Percentiles rank a stretch among this genome's conserved stretches.
phyloP scores from a whole-genome alignment of 2,888 invertebrate species.

The Lasioglossum leucozonium region DNA sequence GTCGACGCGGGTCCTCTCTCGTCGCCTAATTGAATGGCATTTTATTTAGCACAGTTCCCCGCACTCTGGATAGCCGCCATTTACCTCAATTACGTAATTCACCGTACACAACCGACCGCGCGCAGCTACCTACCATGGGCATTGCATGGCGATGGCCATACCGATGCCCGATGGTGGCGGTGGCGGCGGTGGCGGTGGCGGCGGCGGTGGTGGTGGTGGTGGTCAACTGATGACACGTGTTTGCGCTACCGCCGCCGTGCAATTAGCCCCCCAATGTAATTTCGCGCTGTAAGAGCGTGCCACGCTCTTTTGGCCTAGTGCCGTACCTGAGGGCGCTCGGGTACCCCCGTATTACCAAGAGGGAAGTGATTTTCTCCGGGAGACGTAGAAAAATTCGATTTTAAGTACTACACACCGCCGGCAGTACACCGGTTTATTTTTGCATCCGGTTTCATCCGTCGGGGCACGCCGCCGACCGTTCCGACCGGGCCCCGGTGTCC shows the following conservation, averaged over 20 bases:
- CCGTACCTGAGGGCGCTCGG: constrained; percentile 68
- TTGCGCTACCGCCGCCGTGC: constrained; percentile 80
- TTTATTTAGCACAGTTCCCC: constrained; percentile 82
- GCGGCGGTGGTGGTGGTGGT: constrained; percentile 68
- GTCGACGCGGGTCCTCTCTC: constrained; percentile 71
- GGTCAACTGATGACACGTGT: constrained; percentile 81
- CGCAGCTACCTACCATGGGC: constrained; percentile 71
- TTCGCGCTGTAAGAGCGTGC: constrained; percentile 75
- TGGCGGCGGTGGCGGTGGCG: constrained; percentile 51
- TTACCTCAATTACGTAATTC: constrained; percentile 83
- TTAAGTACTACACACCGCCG: constrained; percentile 47
- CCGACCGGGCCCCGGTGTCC: constrained; percentile 22
- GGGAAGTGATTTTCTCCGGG: constrained; percentile 68
- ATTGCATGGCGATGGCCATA: constrained; percentile 67
- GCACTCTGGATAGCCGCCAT: constrained; percentile 80
- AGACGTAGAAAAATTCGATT: constrained; percentile 67
- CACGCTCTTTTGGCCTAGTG: constrained; percentile 75
- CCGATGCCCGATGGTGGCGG: constrained; percentile 52
- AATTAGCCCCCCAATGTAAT: constrained; percentile 80
- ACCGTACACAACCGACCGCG: constrained; percentile 78
- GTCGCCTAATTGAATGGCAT: constrained; percentile 80
- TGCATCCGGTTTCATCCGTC: constrained; percentile 46
- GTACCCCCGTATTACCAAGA: constrained; percentile 69
- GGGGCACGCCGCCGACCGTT: constrained; percentile 14
- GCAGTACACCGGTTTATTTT: constrained; percentile 45